phyloP scores from a whole-genome alignment of 2,797 vertebrate genomes.

The Enteromius unitaeniatus region DNA sequence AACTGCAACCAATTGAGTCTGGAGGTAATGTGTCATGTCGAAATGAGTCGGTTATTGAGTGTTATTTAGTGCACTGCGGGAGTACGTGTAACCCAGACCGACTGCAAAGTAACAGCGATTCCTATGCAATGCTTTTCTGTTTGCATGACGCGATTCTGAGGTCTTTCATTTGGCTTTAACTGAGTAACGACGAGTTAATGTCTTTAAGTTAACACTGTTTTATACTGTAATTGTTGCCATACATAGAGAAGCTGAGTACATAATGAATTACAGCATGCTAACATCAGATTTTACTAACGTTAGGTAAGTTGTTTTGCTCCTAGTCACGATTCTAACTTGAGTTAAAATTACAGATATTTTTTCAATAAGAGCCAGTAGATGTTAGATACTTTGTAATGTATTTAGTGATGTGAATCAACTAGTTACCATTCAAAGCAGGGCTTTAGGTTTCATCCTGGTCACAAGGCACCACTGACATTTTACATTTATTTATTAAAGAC shows the following conservation, averaged over 20 bases:
- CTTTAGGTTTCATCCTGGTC: neutral
- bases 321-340: neutral
- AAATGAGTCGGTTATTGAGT: neutral
- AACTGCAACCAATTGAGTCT: conserved; percentile 37
- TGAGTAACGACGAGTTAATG: neutral
- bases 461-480: neutral
- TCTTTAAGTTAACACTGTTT: neutral
- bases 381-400: neutral
- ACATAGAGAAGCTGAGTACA: neutral
- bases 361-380: neutral
- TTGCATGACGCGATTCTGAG: neutral
- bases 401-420: neutral
- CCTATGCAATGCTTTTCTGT: neutral
- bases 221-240: neutral
- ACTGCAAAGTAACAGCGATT: neutral
- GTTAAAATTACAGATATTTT: neutral
- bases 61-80: neutral
- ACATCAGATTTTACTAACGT: neutral
- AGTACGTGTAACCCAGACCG: neutral
- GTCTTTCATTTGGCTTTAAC: neutral
- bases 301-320: neutral
- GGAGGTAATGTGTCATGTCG: conserved; percentile 14
- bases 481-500: neutral
- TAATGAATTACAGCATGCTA: neutral
- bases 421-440: neutral